phyloP scores from a whole-genome alignment of 1,140 invertebrate genomes.

The Leucophenga varia region DNA sequence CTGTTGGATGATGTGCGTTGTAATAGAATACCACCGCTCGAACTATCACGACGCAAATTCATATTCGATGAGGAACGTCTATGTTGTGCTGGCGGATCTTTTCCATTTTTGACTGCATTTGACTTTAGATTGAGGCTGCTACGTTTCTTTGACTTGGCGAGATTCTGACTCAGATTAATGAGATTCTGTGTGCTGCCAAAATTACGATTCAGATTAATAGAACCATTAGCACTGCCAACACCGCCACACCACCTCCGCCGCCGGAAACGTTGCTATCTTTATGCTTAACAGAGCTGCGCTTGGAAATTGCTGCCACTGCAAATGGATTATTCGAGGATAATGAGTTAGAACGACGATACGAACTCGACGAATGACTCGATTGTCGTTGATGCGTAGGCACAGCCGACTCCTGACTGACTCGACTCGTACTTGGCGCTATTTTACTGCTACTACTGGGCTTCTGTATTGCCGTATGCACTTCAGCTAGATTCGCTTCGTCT shows the following conservation, averaged over 20 bases:
- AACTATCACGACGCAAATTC: conserved; percentile 44
- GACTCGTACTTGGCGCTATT: conserved; percentile 25
- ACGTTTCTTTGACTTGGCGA: conserved; percentile 50
- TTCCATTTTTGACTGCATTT: conserved; percentile 19
- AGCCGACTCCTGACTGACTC: conserved; percentile 15
- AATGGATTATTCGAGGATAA: conserved; percentile 47
- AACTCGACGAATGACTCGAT: conserved; percentile 12
- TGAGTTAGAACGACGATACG: conserved; percentile 45
- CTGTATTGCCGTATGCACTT: neutral
- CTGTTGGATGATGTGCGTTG: conserved; percentile 12
- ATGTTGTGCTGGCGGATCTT: conserved; percentile 21
- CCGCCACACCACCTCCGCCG: no score
- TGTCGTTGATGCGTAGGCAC: conserved; percentile 11
- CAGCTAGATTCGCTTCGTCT: conserved; percentile 11
- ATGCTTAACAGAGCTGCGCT: conserved; percentile 33
- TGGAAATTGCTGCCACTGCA: conserved; percentile 28
- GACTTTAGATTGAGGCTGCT: conserved; percentile 50
- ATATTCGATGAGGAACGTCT: conserved; percentile 46
- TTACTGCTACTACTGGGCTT: conserved; percentile 31
- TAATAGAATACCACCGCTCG: conserved; percentile 16
- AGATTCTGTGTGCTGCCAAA: conserved; percentile 53
- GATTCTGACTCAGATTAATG: conserved; percentile 45
- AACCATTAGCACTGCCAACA: conserved; percentile 23
- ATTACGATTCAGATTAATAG: conserved; percentile 41
- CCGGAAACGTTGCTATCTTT: conserved; percentile 18